These are phyloP conservation scores for Ecdyonurus torrentis DNA, from an alignment of 2,888 invertebrate species.

Conservation along the genomic window DNA sequence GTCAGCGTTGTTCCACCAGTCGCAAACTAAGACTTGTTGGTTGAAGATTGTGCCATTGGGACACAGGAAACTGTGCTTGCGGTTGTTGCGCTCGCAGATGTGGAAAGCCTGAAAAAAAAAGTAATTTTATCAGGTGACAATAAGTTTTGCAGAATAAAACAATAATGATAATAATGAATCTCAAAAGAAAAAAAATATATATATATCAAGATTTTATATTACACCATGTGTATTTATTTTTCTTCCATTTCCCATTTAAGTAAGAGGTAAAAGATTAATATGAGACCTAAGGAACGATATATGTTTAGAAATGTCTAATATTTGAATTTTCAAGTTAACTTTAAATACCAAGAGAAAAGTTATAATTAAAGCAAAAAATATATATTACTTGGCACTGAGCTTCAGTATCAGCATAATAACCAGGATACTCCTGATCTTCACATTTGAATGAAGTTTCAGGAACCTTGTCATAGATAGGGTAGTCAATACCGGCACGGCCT, in stretches of 20 bases:
- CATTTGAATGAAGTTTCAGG: constrained; percentile 51
- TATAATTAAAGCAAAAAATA: not conserved
- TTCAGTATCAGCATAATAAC: constrained; percentile 77
- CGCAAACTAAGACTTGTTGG: constrained; percentile 63
- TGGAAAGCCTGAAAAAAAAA: constrained; percentile 66
- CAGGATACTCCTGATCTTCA: constrained; percentile 52
- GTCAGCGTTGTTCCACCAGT: constrained; percentile 77
- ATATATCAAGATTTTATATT: no score
- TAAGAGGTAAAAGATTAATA: no score
- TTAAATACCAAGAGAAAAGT: no score
- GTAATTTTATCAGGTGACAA: no score
- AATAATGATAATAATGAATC: no score
- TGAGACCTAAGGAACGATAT: no score
- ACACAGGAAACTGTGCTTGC: constrained; percentile 68
- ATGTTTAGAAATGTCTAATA: not conserved
- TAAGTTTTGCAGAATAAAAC: no score
- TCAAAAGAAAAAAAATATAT: no score
- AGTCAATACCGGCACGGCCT: constrained; percentile 37
- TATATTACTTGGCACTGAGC: constrained; percentile 57
- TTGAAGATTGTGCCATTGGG: constrained; percentile 79
- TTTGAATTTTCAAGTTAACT: no score
- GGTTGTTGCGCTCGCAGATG: constrained; percentile 72
- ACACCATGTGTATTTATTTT: not conserved
- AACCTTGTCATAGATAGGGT: constrained; percentile 58
- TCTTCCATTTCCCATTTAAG: not conserved